phyloP scores from a whole-genome alignment of 1,140 invertebrate species.

The Lanistes nyassanus region DNA sequence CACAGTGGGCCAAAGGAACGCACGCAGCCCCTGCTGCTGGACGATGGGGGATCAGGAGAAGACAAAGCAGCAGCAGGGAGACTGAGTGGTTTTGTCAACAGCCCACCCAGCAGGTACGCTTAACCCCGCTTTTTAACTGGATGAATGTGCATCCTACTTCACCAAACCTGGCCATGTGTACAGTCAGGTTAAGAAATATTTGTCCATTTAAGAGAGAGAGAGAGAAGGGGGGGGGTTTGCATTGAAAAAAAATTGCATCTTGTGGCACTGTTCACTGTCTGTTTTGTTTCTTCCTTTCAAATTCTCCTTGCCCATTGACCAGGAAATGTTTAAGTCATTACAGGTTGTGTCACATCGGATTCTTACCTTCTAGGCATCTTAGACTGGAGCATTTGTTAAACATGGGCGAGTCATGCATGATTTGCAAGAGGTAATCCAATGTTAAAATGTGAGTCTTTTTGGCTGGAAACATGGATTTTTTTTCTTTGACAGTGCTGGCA shows the following conservation, averaged over 20 bases:
- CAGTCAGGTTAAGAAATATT: too few relatives aligned
- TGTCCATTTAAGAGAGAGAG: background rate
- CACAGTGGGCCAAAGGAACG: constrained; percentile 57
- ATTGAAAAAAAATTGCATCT: too few relatives aligned
- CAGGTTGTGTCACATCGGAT: too few relatives aligned
- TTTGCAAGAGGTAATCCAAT: too few relatives aligned
- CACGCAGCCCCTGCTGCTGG: constrained; percentile 31
- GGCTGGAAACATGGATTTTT: background rate
- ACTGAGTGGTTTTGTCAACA: constrained; percentile 42
- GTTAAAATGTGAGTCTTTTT: background rate
- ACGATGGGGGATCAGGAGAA: constrained; percentile 57
- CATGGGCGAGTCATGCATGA: background rate
- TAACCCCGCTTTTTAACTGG: too few relatives aligned
- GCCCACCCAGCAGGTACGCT: constrained; percentile 32
- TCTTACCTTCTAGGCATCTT: too few relatives aligned
- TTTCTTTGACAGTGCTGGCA: constrained; percentile 26
- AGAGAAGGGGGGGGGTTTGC: too few relatives aligned
- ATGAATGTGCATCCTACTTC: too few relatives aligned
- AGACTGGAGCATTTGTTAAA: background rate
- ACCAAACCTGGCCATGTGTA: too few relatives aligned
- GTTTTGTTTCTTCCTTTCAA: background rate
- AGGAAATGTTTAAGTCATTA: too few relatives aligned
- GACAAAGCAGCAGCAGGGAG: constrained; percentile 48
- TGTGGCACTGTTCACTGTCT: too few relatives aligned
- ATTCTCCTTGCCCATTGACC: background rate